phyloP scores from a whole-genome alignment of 2,888 invertebrate species.

The Agrotis exclamationis region DNA sequence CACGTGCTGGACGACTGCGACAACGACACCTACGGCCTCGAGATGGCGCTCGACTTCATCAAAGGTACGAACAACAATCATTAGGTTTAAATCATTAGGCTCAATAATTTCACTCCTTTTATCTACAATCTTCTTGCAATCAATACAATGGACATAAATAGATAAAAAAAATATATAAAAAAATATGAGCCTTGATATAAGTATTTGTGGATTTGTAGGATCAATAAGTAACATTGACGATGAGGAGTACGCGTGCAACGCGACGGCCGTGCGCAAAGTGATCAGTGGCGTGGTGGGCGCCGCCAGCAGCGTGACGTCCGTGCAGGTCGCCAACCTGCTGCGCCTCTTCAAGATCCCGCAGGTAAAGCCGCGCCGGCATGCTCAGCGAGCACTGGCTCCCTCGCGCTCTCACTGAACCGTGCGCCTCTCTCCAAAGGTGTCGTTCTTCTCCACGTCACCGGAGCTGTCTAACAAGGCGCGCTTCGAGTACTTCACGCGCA shows the following conservation, averaged over 20 bases:
- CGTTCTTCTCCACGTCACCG: conserved; percentile 98
- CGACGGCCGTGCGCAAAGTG: conserved; percentile 91
- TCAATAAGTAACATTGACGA: conserved; percentile 98
- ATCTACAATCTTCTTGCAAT: background rate
- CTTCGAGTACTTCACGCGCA: conserved; percentile 98
- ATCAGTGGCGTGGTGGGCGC: conserved; percentile 86
- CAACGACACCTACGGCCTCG: conserved; percentile 97
- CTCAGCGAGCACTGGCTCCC: background rate
- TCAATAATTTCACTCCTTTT: background rate
- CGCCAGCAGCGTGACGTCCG: conserved; percentile 97
- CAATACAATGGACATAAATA: background rate
- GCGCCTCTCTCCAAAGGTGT: conserved; percentile 93
- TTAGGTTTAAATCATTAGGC: too few species aligned
- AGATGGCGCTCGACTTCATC: conserved; percentile 98
- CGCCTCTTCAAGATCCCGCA: conserved; percentile 98
- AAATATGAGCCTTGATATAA: background rate
- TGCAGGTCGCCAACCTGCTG: conserved; percentile 97
- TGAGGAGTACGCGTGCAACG: conserved; percentile 96
- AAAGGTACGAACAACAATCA: conserved; percentile 92
- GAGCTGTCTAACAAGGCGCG: conserved; percentile 98
- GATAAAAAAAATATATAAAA: background rate
- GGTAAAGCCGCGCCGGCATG: conserved; percentile 63
- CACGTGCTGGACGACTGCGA: conserved; percentile 98
- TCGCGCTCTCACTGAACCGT: accelerated
- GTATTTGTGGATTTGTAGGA: conserved; percentile 83